Base-by-base conservation (phyloP, 2,888 invertebrate species). In the Pherbina coryleti region DNA sequence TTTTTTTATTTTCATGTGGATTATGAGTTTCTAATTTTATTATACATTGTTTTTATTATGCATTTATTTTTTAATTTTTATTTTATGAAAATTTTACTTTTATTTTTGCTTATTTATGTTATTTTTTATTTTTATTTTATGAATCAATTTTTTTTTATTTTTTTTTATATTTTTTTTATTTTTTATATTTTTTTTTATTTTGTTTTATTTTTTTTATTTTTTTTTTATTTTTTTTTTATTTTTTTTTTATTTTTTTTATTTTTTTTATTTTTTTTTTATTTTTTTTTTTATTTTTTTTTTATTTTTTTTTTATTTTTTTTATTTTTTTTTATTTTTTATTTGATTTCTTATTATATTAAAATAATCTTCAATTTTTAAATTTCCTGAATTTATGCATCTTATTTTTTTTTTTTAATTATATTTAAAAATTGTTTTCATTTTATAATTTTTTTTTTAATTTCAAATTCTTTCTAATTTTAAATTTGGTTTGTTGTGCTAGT, bases 161-260 rank as follows among this genome's bases (percentile, higher is more conserved):
- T 14, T 28, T 17, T 17, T 57, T 72, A 71, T 19, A 4, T 25
- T 72, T 76, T 78, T 76, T 75, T 60, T 60, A 19, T 60, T 60
- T 25, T 19, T 17, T 7, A 19, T 22, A 19, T 5, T 60, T 11
- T 25, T 60, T 22, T 17, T 66, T 19, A 17, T 31, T 71, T 14
- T 55, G 4, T 53, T 28, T 11, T n/a, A 44, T 37, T 22, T 17
- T 34, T 17, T 25, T 7, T 9, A 66, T 31, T 66, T 31, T 37
- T 67, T 67, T 31, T 31, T 31, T 31, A 31, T 31, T 31, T 31
- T 31, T 31, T 31, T 31, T 31, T 31, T 31, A 31, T 31, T 31
- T 31, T 31, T 31, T 31, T 31, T 31, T 31, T 69, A 3, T 5
- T 44, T 22, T 31, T 69, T 69, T n/a, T n/a, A 19, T 70, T 70